phyloP scores from a whole-genome alignment of 2,113 vertebrate genomes.

The Microtus ochrogaster region DNA sequence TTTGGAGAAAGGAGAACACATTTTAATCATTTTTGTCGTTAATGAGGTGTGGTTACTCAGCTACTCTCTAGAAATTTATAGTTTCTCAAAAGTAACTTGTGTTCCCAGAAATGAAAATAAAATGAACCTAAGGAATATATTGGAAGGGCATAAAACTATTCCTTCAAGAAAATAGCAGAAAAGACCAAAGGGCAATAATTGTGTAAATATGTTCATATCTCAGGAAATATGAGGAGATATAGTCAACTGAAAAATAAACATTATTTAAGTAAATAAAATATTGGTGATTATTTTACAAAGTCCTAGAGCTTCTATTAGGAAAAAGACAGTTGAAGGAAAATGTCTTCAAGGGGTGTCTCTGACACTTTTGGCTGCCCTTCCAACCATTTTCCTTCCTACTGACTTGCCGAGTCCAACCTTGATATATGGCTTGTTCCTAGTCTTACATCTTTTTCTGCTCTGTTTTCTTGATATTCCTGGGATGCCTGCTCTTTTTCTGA shows the following conservation, averaged over 20 bases:
- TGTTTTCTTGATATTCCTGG: background rate
- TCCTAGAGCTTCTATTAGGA: background rate
- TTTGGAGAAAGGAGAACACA: background rate
- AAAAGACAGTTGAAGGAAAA: background rate
- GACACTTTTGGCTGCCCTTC: too few species aligned
- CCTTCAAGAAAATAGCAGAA: background rate
- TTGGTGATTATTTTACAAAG: background rate
- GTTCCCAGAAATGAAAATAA: background rate
- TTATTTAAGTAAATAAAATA: background rate
- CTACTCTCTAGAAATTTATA: background rate
- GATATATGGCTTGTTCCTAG: background rate
- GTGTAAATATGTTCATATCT: background rate
- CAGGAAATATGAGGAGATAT: background rate
- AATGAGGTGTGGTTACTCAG: background rate
- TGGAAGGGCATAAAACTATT: background rate
- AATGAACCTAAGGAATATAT: background rate
- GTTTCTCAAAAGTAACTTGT: background rate
- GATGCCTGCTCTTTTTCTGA: background rate
- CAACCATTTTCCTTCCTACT: background rate
- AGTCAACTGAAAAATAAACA: background rate
- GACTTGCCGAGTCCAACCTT: background rate
- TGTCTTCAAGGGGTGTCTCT: background rate
- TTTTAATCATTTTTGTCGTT: background rate
- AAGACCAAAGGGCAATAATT: background rate
- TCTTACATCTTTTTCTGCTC: background rate